Evolutionary conservation across 2,113 vertebrate species (phyloP).

Genomic region (Puma concolor): DNA sequence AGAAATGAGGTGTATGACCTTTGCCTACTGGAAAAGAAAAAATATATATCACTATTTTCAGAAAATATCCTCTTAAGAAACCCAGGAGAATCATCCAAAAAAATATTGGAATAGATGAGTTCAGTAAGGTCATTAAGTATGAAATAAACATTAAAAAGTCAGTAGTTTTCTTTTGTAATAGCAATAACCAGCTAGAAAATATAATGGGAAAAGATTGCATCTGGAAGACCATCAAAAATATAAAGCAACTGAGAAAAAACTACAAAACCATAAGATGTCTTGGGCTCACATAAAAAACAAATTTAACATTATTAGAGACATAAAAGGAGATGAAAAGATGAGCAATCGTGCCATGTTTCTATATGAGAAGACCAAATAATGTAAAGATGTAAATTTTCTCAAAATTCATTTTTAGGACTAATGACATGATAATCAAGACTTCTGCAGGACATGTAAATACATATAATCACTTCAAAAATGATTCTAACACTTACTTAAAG

Average conservation of each 20-base stretch:
- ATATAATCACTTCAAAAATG: not conserved
- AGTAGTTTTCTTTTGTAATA: conserved; percentile 33
- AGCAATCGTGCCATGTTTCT: not conserved
- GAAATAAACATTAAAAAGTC: conserved; percentile 53
- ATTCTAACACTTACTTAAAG: not conserved
- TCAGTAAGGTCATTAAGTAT: conserved; percentile 46
- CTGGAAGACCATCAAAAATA: conserved; percentile 18
- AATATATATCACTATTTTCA: conserved; percentile 26
- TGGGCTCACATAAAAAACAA: not conserved
- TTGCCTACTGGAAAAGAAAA: conserved; percentile 32
- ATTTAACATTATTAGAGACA: not conserved
- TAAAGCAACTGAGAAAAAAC: not conserved
- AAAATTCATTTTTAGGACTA: not conserved
- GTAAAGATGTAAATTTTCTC: not conserved
- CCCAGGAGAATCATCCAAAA: conserved; percentile 14
- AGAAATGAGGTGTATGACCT: conserved; percentile 31
- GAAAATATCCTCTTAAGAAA: conserved; percentile 46
- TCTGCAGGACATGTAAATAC: not conserved
- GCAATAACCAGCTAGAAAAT: conserved; percentile 32
- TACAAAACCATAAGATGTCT: not conserved
- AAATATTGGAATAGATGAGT: not conserved
- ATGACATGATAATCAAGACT: not conserved
- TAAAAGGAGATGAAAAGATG: not conserved
- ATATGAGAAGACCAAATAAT: not conserved
- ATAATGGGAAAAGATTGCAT: not conserved